Base-by-base conservation (phyloP, 1,140 invertebrate genomes). In the Sitobion miscanthi region DNA sequence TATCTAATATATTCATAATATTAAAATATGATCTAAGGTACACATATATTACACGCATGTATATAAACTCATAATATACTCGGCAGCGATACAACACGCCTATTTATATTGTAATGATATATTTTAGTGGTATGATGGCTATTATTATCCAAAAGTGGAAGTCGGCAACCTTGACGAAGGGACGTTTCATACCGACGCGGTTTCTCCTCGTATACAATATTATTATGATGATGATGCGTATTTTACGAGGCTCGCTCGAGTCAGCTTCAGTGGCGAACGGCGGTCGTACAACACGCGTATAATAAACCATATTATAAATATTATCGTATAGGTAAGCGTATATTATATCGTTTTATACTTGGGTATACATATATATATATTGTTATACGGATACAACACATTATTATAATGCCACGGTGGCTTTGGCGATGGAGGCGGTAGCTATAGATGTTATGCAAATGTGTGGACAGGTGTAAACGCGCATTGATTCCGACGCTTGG, bases 381-480 rank as follows among this genome's bases (percentile, higher is more conserved):
- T 52, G 3, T 52, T 52, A 52, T 86, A 45, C 42, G 38, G 9
- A 83, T 21, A 86, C 11, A 47, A n/a, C 85, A 45, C 85, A 47
- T 87, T 89, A 89, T 89, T 54, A 54, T 89, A 89, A 54, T 54
- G 21, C 49, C 42, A 9, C 87, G 49, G 87, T 4, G 87, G 87
- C 20, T 45, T 45, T 17, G 85, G 85, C 11, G 82, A 47, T 87
- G 45, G 30, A 77, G 83, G 83, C 85, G 45, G 85, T 86, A 86
- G 85, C 85, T 35, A 35, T 49, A 77, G 25, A 30, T 86, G n/a
- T 87, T 89, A 89, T 89, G 87, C 87, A 89, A 89, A 89, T 89
- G 87, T n/a, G 49, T 3, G 49, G 30, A 89, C 87, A 89, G 87
- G 87, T 89, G 87, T 52, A 89, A 54, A 54, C 35, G 20, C 20